Base-by-base conservation (phyloP, 1,140 invertebrate genomes). In the Drosophila auraria region DNA sequence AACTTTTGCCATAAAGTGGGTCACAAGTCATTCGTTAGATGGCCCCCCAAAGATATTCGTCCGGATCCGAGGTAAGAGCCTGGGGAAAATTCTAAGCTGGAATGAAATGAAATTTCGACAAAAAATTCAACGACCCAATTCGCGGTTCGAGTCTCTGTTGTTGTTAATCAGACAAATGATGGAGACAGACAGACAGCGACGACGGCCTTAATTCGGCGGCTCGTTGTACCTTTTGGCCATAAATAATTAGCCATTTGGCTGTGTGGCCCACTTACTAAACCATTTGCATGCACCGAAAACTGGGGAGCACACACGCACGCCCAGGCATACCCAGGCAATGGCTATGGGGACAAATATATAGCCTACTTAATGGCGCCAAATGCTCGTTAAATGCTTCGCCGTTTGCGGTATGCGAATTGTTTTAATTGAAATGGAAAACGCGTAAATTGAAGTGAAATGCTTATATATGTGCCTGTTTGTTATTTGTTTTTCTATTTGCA, bases 371-470 rank as follows among this genome's bases (percentile, higher is more conserved):
- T 87, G 84, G 80, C 84, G 81, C 80, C 61, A 77, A 60, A 74
- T 74, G 71, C 38, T 62, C 82, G 82, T 70, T 84, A 83, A 83
- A 84, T 84, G 77, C 42, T 69, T 44, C 62, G 61, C 62, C 54
- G 64, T 27, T 77, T 60, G 68, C 68, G 68, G 68, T 69, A 53
- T 59, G 73, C 40, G 62, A 87, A 87, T 87, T 89, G 84, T 87
- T 87, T 87, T 87, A 87, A 87, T 87, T 87, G 84, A 87, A 87
- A 87, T 84, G 84, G 78, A 89, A 87, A 87, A 87, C 84, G 84
- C 84, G 84, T 87, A 81, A 81, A 87, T 87, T 89, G 74, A 87
- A 87, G 84, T 87, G 86, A 66, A 75, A 64, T 86, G 80, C 65
- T 66, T 75, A 63, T 70, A 58, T 61, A 38, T 70, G 42, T 51